Base-by-base conservation (phyloP, 1,140 invertebrate genomes). In the Idris sp. region DNA sequence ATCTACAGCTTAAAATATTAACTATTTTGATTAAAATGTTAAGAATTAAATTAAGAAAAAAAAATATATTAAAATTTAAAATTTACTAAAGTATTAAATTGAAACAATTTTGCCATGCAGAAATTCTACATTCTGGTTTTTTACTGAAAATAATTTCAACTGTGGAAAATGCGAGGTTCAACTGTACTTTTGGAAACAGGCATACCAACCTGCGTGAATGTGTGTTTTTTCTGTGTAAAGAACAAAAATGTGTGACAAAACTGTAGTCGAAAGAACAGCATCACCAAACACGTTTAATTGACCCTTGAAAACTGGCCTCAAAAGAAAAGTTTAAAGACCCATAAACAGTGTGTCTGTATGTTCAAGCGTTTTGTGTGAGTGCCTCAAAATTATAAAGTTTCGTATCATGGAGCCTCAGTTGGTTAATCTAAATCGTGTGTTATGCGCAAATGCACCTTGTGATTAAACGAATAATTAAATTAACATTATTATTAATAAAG, bases 231-330 rank as follows among this genome's bases (percentile, higher is more conserved):
- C 41, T 49, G 51, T 56, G 54, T 41, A 33, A 9, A 2, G 33
- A 36, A n/a, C n/a, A 31, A 36, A 35, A 26, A 38, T 18, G 10
- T 19, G 9, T 41, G 28, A 22, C 19, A 13, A 19, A 30, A 49
- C 40, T 44, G 11, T 73, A 74, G 61, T 67, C 62, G 61, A 74
- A 67, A 67, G 69, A 74, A 67, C 44, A 30, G 67, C 78, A 84
- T 86, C 85, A 87, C 85, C 85, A 87, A 86, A 86, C 86, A 84
- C 77, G 80, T 81, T 78, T 74, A 75, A 64, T 56, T 72, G 61
- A 79, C 59, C 74, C 78, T 79, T 76, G 74, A 2, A 25, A 48
- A 22, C 80, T 73, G 74, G 38, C 80, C 79, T 81, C 77, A 80
- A 83, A 83, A 80, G 78, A 79, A 78, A 82, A 64, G 74, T n/a